Conservation (phyloP, 2,113 vertebrate species). For the Indri indri region DNA sequence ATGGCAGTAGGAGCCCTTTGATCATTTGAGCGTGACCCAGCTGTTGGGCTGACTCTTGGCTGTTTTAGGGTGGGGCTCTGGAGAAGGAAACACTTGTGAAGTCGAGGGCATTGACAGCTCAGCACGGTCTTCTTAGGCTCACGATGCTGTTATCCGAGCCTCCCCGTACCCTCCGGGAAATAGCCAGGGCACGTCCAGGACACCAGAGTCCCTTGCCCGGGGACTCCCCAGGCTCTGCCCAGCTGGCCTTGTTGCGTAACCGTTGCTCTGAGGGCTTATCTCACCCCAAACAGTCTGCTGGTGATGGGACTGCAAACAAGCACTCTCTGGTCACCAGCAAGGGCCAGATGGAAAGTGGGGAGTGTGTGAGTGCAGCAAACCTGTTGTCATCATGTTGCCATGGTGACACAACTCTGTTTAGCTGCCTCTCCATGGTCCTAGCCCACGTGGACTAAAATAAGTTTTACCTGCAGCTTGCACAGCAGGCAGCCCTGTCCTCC, state of each 20-base stretch:
- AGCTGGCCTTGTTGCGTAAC: slow-evolving; percentile 33
- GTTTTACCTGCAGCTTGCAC: slow-evolving; percentile 29
- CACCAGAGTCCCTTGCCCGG: background rate
- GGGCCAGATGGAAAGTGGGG: slow-evolving; percentile 75
- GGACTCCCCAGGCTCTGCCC: slow-evolving; percentile 8
- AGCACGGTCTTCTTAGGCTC: background rate
- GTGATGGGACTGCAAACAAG: slow-evolving; percentile 44
- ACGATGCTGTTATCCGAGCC: background rate
- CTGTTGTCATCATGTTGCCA: slow-evolving; percentile 72
- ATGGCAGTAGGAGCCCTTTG: background rate
- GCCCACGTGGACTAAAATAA: slow-evolving; percentile 63
- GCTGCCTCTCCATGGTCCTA: slow-evolving; percentile 51
- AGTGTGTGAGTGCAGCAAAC: slow-evolving; percentile 55
- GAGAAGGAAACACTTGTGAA: background rate
- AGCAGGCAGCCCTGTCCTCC: slow-evolving; percentile 1
- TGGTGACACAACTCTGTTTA: slow-evolving; percentile 76
- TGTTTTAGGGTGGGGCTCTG: background rate
- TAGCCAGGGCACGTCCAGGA: background rate
- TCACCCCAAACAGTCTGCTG: background rate
- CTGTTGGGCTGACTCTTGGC: background rate
- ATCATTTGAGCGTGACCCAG: background rate
- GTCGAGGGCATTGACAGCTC: background rate
- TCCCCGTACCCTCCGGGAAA: background rate
- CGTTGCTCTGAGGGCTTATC: background rate
- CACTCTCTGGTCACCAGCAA: slow-evolving; percentile 62